Evolutionary conservation across 2,888 invertebrate species (phyloP).

Genomic region (Trichopria drosophilae): DNA sequence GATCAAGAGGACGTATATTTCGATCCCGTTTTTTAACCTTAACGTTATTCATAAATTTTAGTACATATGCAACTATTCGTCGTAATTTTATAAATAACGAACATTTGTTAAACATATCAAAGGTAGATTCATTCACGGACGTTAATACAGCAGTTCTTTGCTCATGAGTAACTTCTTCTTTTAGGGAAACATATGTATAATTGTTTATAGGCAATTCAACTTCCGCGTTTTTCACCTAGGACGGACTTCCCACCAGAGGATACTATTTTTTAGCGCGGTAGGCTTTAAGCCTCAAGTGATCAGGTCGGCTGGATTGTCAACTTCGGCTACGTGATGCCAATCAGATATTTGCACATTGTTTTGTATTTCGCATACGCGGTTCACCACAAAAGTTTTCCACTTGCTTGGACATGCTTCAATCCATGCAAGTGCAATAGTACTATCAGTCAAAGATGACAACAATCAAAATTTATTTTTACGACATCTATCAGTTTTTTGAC

Average conservation of each 20-base stretch:
- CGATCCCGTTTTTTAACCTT: neutral
- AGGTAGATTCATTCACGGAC: neutral
- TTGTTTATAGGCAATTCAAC: neutral
- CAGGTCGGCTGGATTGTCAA: too few species aligned
- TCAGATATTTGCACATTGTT: neutral
- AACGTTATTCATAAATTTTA: neutral
- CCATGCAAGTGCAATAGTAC: neutral
- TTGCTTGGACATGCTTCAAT: too few species aligned
- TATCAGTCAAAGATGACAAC: neutral
- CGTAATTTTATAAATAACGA: neutral
- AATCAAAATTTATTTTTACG: neutral
- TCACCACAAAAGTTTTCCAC: too few species aligned
- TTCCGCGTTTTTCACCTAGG: neutral
- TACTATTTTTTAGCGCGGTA: neutral
- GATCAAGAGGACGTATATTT: too few species aligned
- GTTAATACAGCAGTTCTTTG: neutral
- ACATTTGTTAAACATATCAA: neutral
- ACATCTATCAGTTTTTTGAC: neutral
- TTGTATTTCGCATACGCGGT: neutral
- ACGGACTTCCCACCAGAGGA: neutral
- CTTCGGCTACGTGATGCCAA: neutral
- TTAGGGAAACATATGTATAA: neutral
- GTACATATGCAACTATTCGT: conserved; percentile 4
- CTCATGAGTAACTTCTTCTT: neutral
- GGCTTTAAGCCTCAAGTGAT: too few species aligned